Evolutionary conservation across 2,797 vertebrate species (phyloP), one percentile per base, ranked within the genome.

Genomic region (Heteromormyrus szaboi): DNA sequence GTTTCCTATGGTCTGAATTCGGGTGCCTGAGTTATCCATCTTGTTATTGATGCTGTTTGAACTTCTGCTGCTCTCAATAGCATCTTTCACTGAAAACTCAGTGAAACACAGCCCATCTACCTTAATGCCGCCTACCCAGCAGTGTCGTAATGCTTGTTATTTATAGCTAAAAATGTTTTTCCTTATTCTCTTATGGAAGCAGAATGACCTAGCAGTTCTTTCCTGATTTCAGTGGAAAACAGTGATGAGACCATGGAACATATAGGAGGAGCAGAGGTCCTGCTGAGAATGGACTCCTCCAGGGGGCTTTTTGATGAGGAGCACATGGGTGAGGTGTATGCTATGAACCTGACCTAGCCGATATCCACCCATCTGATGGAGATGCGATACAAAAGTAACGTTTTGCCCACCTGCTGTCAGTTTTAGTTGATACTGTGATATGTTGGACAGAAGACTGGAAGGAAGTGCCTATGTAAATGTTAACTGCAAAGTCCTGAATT

Each of bases 271-370:
- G 97, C 98, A 7, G 97, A 98, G 92, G 97, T 97, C 0, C 96
- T 99, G 89, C 97, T 99, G 86, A 97, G 97, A 92, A 97, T 99
- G 96, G 98, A 99, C 92, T 97, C 97, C 84, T 94, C 97, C 53
- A 96, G 95, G 89, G 92, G 95, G 4, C 93, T 97, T 91, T 92
- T 94, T 91, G 97, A 98, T 90, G 96, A 96, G 76, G 97, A 98
- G 88, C 96, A 96, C 93, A 95, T 97, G 90, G 95, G 98, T 99
- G 92, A 96, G 68, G 96, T 94, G 79, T 89, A 22, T 33, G n/a
- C 6, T 14, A 44, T 81, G 7, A 51, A 14, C 17, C 29, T 56
- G 9, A 3, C 33, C 11, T 53, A 48, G 3, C 76, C 2, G 50
- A 46, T 81, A 8, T n/a, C 37, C 37, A 54, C 41, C 46, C 12